Percentiles rank a stretch among this genome's conserved stretches.
These are phyloP conservation scores for Acipenser oxyrinchus DNA, from an alignment of 2,797 vertebrate genomes.

Conservation along the genomic window DNA sequence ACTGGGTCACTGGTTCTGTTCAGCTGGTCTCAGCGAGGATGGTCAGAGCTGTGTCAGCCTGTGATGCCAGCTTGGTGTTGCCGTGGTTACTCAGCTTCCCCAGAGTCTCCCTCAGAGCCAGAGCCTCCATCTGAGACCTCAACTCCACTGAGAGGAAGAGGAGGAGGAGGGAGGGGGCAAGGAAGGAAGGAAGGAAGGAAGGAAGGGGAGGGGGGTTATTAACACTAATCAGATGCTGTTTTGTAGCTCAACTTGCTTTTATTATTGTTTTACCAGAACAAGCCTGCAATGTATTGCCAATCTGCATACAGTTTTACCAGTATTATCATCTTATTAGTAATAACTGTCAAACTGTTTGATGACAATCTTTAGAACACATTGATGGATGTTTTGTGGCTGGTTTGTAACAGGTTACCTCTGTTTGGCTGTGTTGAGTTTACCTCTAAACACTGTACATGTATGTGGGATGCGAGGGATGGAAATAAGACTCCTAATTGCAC, in stretches of 20 bases:
- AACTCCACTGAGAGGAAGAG: conserved; percentile 50
- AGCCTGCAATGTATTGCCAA: not conserved
- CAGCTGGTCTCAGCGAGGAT: conserved; percentile 49
- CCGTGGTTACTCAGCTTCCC: conserved; percentile 55
- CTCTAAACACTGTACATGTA: too few species aligned
- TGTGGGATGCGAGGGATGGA: too few species aligned
- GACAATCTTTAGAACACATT: too few species aligned
- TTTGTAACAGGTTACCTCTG: too few species aligned
- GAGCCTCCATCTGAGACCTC: conserved; percentile 64
- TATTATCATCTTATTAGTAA: too few species aligned
- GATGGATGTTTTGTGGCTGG: too few species aligned
- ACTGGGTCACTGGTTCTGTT: conserved; percentile 6
- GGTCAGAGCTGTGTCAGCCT: conserved; percentile 58
- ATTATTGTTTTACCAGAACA: not conserved
- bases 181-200: too few species aligned
- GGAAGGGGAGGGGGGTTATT: not conserved
- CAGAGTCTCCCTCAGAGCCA: conserved; percentile 67
- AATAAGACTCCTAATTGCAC: too few species aligned
- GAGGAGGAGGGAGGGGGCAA: conserved; percentile 1
- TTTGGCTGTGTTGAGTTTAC: too few species aligned
- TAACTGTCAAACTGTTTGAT: too few species aligned
- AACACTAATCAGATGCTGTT: not conserved
- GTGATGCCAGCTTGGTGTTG: conserved; percentile 63
- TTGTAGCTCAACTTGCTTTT: not conserved
- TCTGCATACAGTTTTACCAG: too few species aligned